These are phyloP conservation scores for Charadrius vociferus DNA, from an alignment of 2,113 vertebrate species.

Conservation along the genomic window DNA sequence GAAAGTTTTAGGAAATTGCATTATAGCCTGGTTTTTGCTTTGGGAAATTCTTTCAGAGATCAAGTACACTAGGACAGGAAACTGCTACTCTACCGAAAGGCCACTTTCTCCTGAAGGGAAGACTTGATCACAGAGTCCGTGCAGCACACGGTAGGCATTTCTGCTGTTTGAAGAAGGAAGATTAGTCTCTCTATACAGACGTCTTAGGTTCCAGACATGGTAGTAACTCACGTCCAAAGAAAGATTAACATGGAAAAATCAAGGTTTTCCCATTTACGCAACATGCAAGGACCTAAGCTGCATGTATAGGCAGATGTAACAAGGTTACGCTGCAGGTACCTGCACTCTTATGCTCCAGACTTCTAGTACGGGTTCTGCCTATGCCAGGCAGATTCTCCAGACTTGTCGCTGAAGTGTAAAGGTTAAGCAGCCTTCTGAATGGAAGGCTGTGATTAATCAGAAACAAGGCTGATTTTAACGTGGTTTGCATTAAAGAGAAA, in stretches of 20 bases:
- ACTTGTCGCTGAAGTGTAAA: not conserved
- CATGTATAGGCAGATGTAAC: not conserved
- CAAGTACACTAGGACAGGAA: not conserved
- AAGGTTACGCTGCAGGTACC: not conserved
- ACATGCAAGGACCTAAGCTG: not conserved
- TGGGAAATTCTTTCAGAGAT: not conserved
- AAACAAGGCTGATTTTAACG: not conserved
- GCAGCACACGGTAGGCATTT: not conserved
- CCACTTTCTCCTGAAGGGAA: not conserved
- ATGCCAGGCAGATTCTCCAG: not conserved
- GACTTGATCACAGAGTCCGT: not conserved
- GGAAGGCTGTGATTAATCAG: not conserved
- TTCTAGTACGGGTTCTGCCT: not conserved
- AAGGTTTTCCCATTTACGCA: not conserved
- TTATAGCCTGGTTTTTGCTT: not conserved
- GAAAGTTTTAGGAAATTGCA: not conserved
- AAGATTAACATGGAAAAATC: not conserved
- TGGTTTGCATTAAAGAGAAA: not conserved
- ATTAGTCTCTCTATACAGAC: not conserved
- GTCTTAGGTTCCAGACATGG: not conserved
- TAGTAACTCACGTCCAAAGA: not conserved
- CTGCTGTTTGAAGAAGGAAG: not conserved
- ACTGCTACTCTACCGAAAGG: not conserved
- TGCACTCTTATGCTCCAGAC: not conserved
- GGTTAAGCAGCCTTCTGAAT: not conserved